Evolutionary conservation across 1,140 invertebrate species (phyloP), one percentile per base, ranked within the genome.

Genomic region (Solenopsis fugax): DNA sequence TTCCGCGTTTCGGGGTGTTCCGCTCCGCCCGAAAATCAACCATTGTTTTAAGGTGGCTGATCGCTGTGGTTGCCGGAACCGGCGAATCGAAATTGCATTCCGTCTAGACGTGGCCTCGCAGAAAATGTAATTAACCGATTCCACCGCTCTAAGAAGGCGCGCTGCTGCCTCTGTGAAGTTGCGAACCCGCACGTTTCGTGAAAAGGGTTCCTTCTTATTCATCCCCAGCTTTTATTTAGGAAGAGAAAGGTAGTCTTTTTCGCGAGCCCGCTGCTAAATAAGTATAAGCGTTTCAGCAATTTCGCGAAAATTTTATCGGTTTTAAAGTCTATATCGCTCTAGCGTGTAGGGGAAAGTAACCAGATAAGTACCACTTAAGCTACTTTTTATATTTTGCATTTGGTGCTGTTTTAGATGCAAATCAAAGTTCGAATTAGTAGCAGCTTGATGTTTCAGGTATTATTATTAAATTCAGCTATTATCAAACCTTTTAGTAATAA

Each of bases 51-150:
- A 80, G 48, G 48, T 67, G 45, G 18, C 52, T 54, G 45, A 37
- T 69, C 71, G 58, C 18, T 37, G 71, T 6, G 60, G 21, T 89
- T 84, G 16, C 52, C 54, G 54, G 77, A 87, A 52, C 86, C 41
- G 45, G 52, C 69, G 56, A 78, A 90, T 82, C 89, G 89, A 86
- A 90, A 90, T 90, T 90, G 87, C 89, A 88, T 90, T 90, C 87
- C 58, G 82, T 69, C 82, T 72, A 82, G 89, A 86, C 89, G 81
- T 86, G 81, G 71, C 73, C 50, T 71, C 82, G 65, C 34, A 56
- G 81, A 82, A 88, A 90, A 90, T 87, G 89, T 84, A 90, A 90
- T 86, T 90, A 90, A 90, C 89, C 54, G 52, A 50, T 88, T 90
- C 18, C 81, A 24, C 48, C 24, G 69, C 21, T 80, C 54, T 69